Conservation (phyloP, 1,140 invertebrate genomes). For the Lucilia cuprina region DNA sequence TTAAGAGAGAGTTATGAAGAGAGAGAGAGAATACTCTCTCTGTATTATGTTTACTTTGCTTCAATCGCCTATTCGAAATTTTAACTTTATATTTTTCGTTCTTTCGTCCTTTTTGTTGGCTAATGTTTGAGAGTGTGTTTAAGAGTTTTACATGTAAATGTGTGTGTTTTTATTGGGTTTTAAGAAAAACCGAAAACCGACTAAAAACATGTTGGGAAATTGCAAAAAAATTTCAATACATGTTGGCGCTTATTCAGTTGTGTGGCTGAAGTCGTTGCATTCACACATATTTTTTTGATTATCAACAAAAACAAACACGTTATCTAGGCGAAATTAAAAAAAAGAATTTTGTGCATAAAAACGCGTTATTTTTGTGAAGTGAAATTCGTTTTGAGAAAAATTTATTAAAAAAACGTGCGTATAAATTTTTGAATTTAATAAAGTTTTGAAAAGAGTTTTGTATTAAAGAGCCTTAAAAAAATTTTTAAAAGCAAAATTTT, state of each 20-base stretch:
- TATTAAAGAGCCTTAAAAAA: not conserved
- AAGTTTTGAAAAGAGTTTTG: not conserved
- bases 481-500: not conserved
- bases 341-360: not conserved
- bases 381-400: not conserved
- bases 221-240: constrained; percentile 22
- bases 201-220: not conserved
- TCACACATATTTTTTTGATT: constrained; percentile 29
- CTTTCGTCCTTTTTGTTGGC: not conserved
- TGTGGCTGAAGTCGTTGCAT: constrained; percentile 30
- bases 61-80: not conserved
- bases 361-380: not conserved
- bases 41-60: not conserved
- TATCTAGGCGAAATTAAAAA: not conserved
- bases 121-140: not conserved
- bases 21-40: not conserved
- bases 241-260: constrained; percentile 33
- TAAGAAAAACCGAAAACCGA: not conserved
- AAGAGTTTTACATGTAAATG: too few species aligned
- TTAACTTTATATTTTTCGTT: not conserved
- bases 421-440: too few species aligned
- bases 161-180: too few species aligned
- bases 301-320: not conserved
- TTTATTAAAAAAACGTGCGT: not conserved
- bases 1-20: not conserved